Conservation (phyloP, 2,888 invertebrate species). For the Caenorhabditis doughertyi region DNA sequence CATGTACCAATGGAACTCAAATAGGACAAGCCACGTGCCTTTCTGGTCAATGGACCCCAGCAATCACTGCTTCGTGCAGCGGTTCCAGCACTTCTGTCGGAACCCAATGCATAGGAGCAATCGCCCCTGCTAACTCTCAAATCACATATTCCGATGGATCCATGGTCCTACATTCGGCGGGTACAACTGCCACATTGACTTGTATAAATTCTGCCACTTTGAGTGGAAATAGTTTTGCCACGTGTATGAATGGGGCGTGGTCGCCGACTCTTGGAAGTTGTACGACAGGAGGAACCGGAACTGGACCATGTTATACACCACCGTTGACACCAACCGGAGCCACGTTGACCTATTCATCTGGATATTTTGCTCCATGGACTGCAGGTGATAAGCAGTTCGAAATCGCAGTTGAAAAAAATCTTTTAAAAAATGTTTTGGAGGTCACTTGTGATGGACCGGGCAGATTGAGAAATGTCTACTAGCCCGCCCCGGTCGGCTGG, state of each 20-base stretch:
- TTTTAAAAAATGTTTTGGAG: too few species aligned
- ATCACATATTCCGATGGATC: constrained; percentile 50
- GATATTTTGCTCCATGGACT: constrained; percentile 60
- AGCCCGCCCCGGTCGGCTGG: too few species aligned
- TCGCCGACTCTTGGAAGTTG: constrained; percentile 61
- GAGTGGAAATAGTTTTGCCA: constrained; percentile 43
- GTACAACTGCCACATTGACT: constrained; percentile 47
- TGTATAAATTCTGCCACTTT: constrained; percentile 41
- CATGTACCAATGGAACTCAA: constrained; percentile 69
- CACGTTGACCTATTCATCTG: constrained; percentile 61
- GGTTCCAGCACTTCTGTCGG: constrained; percentile 36
- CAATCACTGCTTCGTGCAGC: constrained; percentile 49
- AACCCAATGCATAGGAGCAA: constrained; percentile 50
- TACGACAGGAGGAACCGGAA: constrained; percentile 4
- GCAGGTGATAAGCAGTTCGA: constrained; percentile 31
- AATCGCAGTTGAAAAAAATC: too few species aligned
- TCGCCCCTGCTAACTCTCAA: constrained; percentile 46
- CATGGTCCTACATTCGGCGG: constrained; percentile 43
- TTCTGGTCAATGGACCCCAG: constrained; percentile 50
- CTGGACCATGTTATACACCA: constrained; percentile 55
- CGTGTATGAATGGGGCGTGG: constrained; percentile 62
- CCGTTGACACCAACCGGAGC: constrained; percentile 62
- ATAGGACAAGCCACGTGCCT: constrained; percentile 48
- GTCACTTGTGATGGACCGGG: too few species aligned
- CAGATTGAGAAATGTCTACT: too few species aligned